These are phyloP conservation scores for Lycodopsis pacificus DNA, from an alignment of 2,797 vertebrate species.

Conservation along the genomic window DNA sequence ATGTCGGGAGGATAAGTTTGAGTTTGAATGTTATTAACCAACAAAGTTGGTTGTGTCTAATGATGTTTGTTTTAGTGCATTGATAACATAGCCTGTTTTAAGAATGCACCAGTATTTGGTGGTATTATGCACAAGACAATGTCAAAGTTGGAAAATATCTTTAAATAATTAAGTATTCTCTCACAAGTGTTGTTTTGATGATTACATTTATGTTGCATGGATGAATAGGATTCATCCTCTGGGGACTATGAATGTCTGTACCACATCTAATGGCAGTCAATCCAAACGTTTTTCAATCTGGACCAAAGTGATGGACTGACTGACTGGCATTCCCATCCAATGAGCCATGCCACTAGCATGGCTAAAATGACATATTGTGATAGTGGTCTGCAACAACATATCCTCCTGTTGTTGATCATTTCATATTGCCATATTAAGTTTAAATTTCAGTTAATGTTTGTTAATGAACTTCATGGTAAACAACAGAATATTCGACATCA, in stretches of 20 bases:
- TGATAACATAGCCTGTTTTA: neutral
- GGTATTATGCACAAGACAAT: neutral
- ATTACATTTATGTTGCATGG: neutral
- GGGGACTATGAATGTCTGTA: neutral
- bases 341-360: neutral
- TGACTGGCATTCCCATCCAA: too few species aligned
- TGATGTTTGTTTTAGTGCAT: neutral
- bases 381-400: neutral
- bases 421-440: neutral
- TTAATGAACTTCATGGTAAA: neutral
- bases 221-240: neutral
- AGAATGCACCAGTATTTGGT: neutral
- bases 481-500: neutral
- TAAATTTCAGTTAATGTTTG: neutral
- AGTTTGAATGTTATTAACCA: slow-evolving; percentile 17
- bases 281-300: neutral
- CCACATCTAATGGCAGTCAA: neutral
- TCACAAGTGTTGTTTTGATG: neutral
- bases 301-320: neutral
- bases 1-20: slow-evolving; percentile 4
- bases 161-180: neutral
- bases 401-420: too few species aligned
- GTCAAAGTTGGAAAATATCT: neutral
- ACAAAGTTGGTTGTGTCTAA: neutral
- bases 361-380: neutral